Conservation (phyloP, 1,140 invertebrate species). For the Heterodera schachtii region DNA sequence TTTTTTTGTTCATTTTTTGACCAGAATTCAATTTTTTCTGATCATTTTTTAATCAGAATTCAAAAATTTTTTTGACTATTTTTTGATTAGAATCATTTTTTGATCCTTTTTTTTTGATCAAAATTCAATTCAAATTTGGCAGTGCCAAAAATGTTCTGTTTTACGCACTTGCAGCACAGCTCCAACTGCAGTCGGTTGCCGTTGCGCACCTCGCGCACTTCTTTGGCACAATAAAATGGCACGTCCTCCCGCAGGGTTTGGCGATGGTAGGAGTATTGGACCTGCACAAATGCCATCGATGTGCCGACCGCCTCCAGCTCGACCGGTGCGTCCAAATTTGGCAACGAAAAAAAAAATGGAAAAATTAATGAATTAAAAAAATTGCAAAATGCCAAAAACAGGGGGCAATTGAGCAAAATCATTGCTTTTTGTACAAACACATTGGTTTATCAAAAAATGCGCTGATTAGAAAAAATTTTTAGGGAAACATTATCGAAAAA, state of each 20-base stretch:
- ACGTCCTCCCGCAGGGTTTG: conserved; percentile 56
- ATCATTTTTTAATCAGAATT: too few species aligned
- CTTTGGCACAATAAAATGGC: conserved; percentile 61
- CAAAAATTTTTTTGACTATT: too few species aligned
- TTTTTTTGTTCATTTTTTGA: too few species aligned
- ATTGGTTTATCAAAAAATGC: too few species aligned
- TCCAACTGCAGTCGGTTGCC: conserved; percentile 61
- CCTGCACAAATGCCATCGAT: conserved; percentile 61
- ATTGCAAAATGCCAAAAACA: background rate
- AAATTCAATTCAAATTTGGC: background rate
- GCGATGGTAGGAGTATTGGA: conserved; percentile 61
- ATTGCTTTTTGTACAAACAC: too few species aligned
- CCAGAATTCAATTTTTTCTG: too few species aligned
- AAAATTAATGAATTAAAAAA: conserved; percentile 13
- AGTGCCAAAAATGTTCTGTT: background rate
- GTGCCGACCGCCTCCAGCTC: conserved; percentile 52
- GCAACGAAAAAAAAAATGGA: conserved; percentile 39
- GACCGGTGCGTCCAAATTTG: conserved; percentile 54
- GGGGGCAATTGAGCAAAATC: too few species aligned
- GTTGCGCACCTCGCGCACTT: conserved; percentile 55
- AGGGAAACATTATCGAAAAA: too few species aligned
- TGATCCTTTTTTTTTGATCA: too few species aligned
- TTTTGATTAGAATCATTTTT: too few species aligned
- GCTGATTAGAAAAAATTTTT: too few species aligned
- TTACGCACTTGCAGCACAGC: conserved; percentile 61